Evolutionary conservation across 2,113 vertebrate species (phyloP), one percentile per base, ranked within the genome.

Genomic region (Colinus virginianus): DNA sequence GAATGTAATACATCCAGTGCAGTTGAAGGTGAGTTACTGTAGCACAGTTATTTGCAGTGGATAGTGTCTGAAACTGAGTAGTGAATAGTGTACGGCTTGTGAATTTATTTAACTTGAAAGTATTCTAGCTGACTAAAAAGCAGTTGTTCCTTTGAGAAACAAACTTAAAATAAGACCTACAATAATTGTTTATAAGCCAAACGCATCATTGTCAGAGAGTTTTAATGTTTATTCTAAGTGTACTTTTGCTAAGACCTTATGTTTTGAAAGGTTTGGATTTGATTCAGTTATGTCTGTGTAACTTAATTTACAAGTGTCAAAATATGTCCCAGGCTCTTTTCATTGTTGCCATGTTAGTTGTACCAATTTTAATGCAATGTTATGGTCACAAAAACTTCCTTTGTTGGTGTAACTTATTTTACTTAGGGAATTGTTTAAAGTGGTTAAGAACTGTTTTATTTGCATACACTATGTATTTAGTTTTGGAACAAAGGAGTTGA

Each of bases 1-100:
- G 99, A 99, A 97, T 99, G 99, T 96, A 99, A 99, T 80, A 94
- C 98, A 90, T 98, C 99, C 48, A 98, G 98, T 90, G 98, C 98
- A 76, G 98, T 98, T 49, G 99, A 99, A 99, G 99, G 99, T 99
- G 85, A 97, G 96, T 95, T 93, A 4, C 36, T 45, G 3, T 76
- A 17, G 18, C n/a, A n/a, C 30, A 49, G 21, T 58, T 82, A 48
- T 2, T 72, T 76, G 13, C 25, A 40, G 19, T 61, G 30, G 8
- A 4, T 76, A n/a, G 12, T n/a, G 72, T 13, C 17, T 61, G n/a
- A 83, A 79, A 45, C 25, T 71, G 16, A 21, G 28, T n/a, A 64
- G 36, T 23, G 58, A 69, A 82, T 5, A 3, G 3, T 55, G 6
- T 8, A 78, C 28, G 13, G 9, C 49, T 9, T 63, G 13, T 72